A percentile compares a stretch with the other conserved stretches of the same genome.
Evolutionary conservation across 2,113 vertebrate species (phyloP).

Genomic region (Sarotherodon lohbergeri): DNA sequence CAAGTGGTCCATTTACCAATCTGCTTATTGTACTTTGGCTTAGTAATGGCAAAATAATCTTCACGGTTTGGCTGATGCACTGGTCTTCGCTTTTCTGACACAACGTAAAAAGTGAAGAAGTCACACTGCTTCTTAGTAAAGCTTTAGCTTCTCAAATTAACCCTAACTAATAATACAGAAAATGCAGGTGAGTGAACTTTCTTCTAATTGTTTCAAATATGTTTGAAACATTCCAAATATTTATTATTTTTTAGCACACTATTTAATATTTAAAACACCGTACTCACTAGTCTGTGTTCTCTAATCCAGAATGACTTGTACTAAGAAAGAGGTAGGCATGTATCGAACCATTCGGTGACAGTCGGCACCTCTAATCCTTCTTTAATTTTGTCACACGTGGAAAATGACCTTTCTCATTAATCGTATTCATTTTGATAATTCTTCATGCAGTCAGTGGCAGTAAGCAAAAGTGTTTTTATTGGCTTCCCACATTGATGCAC

Average conservation of each 20-base stretch:
- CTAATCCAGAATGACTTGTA: background rate
- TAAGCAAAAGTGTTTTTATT: background rate
- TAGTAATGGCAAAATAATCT: conserved; percentile 33
- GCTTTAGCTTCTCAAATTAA: conserved; percentile 55
- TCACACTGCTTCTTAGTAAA: conserved; percentile 54
- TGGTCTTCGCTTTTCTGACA: conserved; percentile 28
- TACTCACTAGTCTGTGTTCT: background rate
- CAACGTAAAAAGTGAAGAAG: conserved; percentile 36
- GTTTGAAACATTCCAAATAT: background rate
- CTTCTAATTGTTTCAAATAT: background rate
- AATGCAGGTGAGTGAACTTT: conserved; percentile 64
- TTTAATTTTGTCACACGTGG: background rate
- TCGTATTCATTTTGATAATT: background rate
- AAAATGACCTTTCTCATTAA: background rate
- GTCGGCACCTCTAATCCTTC: background rate
- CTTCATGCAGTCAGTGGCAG: background rate
- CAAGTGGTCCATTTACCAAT: conserved; percentile 15
- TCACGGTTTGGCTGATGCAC: conserved; percentile 17
- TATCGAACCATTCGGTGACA: background rate
- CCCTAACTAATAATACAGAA: conserved; percentile 39
- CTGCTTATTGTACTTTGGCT: conserved; percentile 17
- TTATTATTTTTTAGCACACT: background rate
- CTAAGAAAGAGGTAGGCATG: background rate
- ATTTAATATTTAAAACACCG: background rate
- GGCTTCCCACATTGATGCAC: background rate